phyloP scores from a whole-genome alignment of 2,888 invertebrate species.

The Alsophila aescularia region DNA sequence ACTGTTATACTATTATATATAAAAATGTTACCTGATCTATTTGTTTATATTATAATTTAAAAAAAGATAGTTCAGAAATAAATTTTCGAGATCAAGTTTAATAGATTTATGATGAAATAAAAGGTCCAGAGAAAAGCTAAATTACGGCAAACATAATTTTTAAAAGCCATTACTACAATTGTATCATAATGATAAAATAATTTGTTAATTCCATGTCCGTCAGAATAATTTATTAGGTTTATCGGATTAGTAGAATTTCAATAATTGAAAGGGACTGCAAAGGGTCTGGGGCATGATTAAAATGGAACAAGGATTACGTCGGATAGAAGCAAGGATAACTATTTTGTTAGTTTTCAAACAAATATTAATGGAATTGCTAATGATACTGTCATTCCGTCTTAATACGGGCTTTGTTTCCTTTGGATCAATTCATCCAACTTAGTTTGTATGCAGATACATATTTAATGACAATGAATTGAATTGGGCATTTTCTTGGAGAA shows the following conservation, averaged over 20 bases:
- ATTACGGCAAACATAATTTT: too few relatives aligned
- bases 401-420: not conserved
- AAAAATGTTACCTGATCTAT: too few relatives aligned
- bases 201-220: conserved; percentile 5
- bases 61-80: too few relatives aligned
- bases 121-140: too few relatives aligned
- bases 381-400: conserved; percentile 1
- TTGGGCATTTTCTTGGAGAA: not conserved
- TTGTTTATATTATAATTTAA: too few relatives aligned
- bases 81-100: too few relatives aligned
- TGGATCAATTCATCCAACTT: not conserved
- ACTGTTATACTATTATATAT: too few relatives aligned
- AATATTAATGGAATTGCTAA: conserved; percentile 13
- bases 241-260: conserved; percentile 41
- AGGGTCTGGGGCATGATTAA: conserved; percentile 39
- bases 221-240: conserved; percentile 18
- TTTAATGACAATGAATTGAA: not conserved
- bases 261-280: conserved; percentile 42
- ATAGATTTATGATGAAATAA: too few relatives aligned
- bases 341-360: conserved; percentile 27
- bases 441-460: not conserved
- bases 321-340: conserved; percentile 31
- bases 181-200: conserved; percentile 5
- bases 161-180: too few relatives aligned
- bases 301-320: conserved; percentile 37